Base-by-base conservation (phyloP, 37 sponge, comb jelly and placozoan species). In the Corticium candelabrum region DNA sequence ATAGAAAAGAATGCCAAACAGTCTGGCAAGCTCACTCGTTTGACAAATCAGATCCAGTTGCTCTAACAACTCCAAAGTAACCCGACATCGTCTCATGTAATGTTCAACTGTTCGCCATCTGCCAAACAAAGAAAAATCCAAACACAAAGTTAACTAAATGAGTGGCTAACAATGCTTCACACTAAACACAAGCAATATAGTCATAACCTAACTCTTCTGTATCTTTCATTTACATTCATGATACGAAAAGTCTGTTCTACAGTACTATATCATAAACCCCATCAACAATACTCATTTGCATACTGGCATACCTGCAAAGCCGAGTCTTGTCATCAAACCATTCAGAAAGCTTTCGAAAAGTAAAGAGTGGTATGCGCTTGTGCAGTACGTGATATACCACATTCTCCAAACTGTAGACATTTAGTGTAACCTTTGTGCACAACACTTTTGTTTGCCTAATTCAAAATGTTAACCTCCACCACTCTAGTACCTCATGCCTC, bases 1-100 rank as follows among this genome's bases (percentile, higher is more conserved):
- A 68, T 87, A 86, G 85, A 97, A 97, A 81, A 86, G 86, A 34
- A 97, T 94, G 0, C 99, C 99, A 91, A 95, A 97, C 41, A 97
- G 84, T 1, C 92, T 85, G 40, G 94, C 92, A 85, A 97, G 82
- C 78, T 97, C 99, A 89, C 94, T 91, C 3, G 99, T 97, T 38
- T 90, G 86, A 50, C 84, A 92, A 68, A 97, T 84, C 56, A 94
- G 43, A 80, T 97, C 85, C 41, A 97, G 86, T 5, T 79, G 84
- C 37, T 91, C 87, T n/a, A 97, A 40, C 31, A 97, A 76, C 37
- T 76, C 69, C 62, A 77, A 74, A 68, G 90, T 97, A 29, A 81
- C 86, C 31, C 80, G 82, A 70, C 89, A 82, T 40, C 92, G 87
- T 3, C 33, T 35, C 37, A 89, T 31, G 73, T 94, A 94, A 70